A percentile compares a stretch with the other conserved stretches of the same genome.
Conservation (phyloP, 2,888 invertebrate genomes). For the Scaptomyza polygonia region DNA sequence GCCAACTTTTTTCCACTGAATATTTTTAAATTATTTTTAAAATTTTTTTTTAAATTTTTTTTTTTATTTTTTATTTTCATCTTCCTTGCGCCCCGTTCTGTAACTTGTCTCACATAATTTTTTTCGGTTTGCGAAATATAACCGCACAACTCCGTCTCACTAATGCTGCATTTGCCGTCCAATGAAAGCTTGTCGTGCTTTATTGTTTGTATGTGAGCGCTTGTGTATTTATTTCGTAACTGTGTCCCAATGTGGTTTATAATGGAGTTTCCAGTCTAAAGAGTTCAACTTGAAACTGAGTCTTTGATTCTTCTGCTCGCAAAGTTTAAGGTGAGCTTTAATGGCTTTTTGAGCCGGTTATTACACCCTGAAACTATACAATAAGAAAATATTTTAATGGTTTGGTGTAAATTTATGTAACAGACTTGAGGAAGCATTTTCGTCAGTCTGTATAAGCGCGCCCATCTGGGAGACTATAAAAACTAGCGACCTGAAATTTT, state of each 20-base stretch:
- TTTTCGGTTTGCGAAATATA: conserved; percentile 48
- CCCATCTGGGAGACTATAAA: no score
- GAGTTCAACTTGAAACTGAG: conserved; percentile 65
- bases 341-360: conserved; percentile 45
- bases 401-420: background rate
- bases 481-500: no score
- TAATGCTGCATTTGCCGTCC: conserved; percentile 58
- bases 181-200: conserved; percentile 31
- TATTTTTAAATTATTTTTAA: no score
- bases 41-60: no score
- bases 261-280: conserved; percentile 79
- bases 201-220: conserved; percentile 7
- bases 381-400: background rate
- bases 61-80: no score
- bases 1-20: background rate
- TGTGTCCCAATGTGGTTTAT: conserved; percentile 75
- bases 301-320: conserved; percentile 17
- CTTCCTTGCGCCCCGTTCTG: conserved; percentile 36
- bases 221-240: conserved; percentile 33
- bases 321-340: conserved; percentile 62
- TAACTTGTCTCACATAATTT: conserved; percentile 62
- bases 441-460: no score
- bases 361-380: conserved; percentile 4
- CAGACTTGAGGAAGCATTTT: no score
- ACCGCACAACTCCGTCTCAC: conserved; percentile 52